Evolutionary conservation across 2,113 vertebrate species (phyloP).

Genomic region (Menura novaehollandiae): DNA sequence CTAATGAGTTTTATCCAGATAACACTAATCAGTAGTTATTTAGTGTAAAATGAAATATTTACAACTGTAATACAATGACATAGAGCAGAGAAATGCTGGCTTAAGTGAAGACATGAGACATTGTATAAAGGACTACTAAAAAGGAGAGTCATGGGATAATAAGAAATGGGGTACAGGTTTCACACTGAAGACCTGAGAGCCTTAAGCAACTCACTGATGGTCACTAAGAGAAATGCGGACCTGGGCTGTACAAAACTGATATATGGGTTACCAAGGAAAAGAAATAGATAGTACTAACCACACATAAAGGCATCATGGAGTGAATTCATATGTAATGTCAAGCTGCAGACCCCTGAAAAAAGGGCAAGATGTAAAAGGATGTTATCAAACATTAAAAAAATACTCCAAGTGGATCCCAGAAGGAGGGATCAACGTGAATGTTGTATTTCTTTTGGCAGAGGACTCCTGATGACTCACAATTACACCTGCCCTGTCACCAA

Average conservation of each 20-base stretch:
- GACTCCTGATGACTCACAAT: not conserved
- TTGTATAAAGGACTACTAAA: not conserved
- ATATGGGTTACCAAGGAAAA: not conserved
- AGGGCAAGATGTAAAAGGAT: not conserved
- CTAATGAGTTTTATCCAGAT: not conserved
- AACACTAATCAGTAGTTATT: not conserved
- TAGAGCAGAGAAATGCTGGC: not conserved
- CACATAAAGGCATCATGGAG: not conserved
- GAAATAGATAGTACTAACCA: not conserved
- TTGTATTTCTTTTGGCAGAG: not conserved
- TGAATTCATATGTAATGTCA: not conserved
- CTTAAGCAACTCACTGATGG: not conserved
- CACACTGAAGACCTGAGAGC: not conserved
- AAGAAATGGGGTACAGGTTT: not conserved
- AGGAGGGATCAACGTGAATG: not conserved
- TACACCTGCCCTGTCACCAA: not conserved
- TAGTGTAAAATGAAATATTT: not conserved
- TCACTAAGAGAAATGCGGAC: not conserved
- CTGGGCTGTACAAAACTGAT: not conserved
- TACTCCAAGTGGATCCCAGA: not conserved
- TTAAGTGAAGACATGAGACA: not conserved
- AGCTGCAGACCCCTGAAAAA: not conserved
- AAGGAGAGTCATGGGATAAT: not conserved
- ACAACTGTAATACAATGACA: not conserved
- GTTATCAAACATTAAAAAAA: not conserved